Evolutionary conservation across 2,888 invertebrate species (phyloP), one percentile per base, ranked within the genome.

Genomic region (Rhimphoctona megacephalus): DNA sequence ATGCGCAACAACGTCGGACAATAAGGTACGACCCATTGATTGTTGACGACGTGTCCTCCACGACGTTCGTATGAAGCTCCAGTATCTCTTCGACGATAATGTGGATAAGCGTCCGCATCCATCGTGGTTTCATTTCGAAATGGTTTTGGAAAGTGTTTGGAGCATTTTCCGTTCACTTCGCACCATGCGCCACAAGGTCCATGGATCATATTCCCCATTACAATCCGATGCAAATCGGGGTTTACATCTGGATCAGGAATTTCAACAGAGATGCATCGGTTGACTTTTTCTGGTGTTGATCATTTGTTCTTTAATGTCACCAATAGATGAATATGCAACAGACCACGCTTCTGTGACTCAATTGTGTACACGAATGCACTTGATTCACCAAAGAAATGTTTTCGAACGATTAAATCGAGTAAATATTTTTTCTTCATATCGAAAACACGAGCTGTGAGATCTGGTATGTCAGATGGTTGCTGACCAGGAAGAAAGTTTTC

Each of bases 191-290:
- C 91, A 88, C 93, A 93, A 78, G 93, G 91, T 80, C 93, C 92
- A 90, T 94, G 92, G 72, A 93, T 90, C 93, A 94, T 93, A 81
- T 90, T 87, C 78, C 89, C 89, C 36, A 67, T 89, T 3, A 95
- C 90, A 61, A 69, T 69, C 43, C 69, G 69, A 70, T 70, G 49
- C 9, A 49, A 70, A 49, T 70, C 70, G 46, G 70, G 70, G 49
- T 70, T 39, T 11, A 19, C 14, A 25, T 36, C 36, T 19, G 87
- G 86, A 87, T 94, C 89, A 2, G 94, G 93, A 66, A 94, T 89
- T 89, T 94, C 94, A 22, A 93, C 91, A 67, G 77, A 90, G 14
- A 89, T 89, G n/a, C 69, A 87, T 64, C 70, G 76, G 72, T 91
- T 86, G 33, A 90, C 83, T 19, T 84, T 83, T 64, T 89, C 83